Evolutionary conservation across 2,888 invertebrate genomes (phyloP), one percentile per base, ranked within the genome.

Genomic region (Ryuthela nishihirai): DNA sequence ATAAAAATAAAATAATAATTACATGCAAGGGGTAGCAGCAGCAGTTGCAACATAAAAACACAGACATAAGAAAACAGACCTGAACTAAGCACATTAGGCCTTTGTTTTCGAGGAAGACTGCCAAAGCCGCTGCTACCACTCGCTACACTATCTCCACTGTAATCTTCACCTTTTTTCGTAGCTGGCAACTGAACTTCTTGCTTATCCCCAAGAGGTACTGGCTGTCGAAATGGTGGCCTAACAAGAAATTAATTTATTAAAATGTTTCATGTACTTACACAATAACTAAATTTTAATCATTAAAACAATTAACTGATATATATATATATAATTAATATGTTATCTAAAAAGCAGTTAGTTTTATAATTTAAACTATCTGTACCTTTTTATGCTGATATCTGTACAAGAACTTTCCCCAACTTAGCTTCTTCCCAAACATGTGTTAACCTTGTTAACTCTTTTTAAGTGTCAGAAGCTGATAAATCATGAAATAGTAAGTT

Each of bases 61-160:
- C n/a, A n/a, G 7, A 29, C 9, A 34, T 34, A 34, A 15, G 34
- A 34, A 9, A 47, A 62, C 52, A 53, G 58, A 67, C 67, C 67
- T 55, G 66, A 66, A 24, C 48, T 64, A 23, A 67, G 64, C 17
- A 66, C 50, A 56, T 63, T 64, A 39, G 67, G 62, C 40, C 67
- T 53, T 49, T 72, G 71, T 67, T 72, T 72, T 40, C 74, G 66
- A 69, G 89, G 85, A 73, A 90, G 81, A 73, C 87, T 88, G 67
- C 88, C 87, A 77, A 89, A 88, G 69, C 88, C 89, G 65, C 88
- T 88, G 76, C 87, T 87, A 68, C 87, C 85, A 32, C 74, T 73
- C 4, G 72, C 70, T 24, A 72, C 66, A 64, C 72, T 72, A 38
- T 70, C 69, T 40, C 71, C 72, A 54, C 70, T 69, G 50, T 62